These are phyloP conservation scores for Arbacia lixula DNA, from an alignment of 53 echinoderm and acorn worm genomes.

Conservation along the genomic window DNA sequence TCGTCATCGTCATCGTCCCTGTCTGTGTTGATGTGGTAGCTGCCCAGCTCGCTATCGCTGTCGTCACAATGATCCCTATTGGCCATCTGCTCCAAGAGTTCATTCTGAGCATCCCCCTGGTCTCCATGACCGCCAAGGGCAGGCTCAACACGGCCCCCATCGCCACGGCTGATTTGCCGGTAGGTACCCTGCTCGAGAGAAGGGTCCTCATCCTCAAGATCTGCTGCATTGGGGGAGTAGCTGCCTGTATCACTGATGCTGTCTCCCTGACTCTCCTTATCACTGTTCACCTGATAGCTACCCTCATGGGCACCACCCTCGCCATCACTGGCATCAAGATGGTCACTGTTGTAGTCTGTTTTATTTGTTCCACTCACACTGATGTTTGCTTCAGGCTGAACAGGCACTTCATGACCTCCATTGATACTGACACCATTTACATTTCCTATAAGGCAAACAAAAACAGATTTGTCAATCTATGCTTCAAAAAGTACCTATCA, in stretches of 20 bases:
- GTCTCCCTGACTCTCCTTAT: constrained; percentile 85
- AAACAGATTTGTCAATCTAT: not conserved
- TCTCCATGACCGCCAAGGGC: constrained; percentile 3
- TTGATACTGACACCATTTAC: not conserved
- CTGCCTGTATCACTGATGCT: constrained; percentile 92
- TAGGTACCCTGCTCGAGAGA: constrained; percentile 83
- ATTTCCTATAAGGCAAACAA: constrained; percentile 2
- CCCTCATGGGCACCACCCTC: constrained; percentile 80
- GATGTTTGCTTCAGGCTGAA: not conserved
- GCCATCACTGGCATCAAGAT: constrained; percentile 88
- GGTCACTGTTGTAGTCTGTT: constrained; percentile 75
- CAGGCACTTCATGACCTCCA: constrained; percentile 13
- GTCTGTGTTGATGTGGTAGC: constrained; percentile 91
- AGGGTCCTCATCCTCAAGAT: constrained; percentile 60
- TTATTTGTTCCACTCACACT: not conserved
- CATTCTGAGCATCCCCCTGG: constrained; percentile 36
- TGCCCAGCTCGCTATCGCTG: constrained; percentile 91
- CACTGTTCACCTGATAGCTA: constrained; percentile 86
- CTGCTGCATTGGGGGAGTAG: constrained; percentile 86
- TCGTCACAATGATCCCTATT: constrained; percentile 87
- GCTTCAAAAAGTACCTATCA: not conserved
- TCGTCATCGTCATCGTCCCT: constrained; percentile 63
- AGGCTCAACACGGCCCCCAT: constrained; percentile 17
- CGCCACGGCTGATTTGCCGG: constrained; percentile 40
- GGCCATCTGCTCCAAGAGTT: constrained; percentile 38